These are phyloP conservation scores for Meleagris gallopavo DNA, from an alignment of 2,113 vertebrate species.

Conservation along the genomic window DNA sequence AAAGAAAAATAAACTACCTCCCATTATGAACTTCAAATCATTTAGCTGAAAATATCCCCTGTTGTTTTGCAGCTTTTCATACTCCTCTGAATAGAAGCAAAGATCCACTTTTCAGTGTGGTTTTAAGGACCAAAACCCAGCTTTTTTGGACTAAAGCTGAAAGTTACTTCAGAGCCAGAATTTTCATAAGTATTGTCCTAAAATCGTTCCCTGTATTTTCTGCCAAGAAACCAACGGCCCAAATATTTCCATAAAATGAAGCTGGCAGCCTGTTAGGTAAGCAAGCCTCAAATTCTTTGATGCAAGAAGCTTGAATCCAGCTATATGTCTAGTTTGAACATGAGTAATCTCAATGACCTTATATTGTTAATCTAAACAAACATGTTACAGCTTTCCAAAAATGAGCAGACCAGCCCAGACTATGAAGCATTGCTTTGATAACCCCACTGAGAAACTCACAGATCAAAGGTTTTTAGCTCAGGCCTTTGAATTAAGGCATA, in stretches of 20 bases:
- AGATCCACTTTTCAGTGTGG: neutral
- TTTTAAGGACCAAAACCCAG: neutral
- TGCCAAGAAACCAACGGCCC: neutral
- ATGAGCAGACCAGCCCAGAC: neutral
- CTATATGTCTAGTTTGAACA: neutral
- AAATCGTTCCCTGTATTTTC: neutral
- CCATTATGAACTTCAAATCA: neutral
- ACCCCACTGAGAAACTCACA: neutral
- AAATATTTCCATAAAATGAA: neutral
- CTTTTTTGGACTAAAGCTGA: neutral
- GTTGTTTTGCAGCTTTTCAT: neutral
- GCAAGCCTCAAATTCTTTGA: neutral
- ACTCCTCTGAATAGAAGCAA: neutral
- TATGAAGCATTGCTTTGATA: neutral
- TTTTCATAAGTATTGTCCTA: neutral
- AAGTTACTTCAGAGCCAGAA: neutral
- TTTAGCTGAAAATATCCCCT: neutral
- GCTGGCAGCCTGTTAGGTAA: neutral
- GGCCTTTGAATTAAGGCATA: neutral
- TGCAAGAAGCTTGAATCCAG: neutral
- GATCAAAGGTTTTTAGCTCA: neutral
- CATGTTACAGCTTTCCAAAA: neutral
- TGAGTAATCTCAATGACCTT: neutral
- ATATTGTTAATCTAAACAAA: neutral
- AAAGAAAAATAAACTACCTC: neutral